A percentile compares a stretch with the other conserved stretches of the same genome.
These are phyloP conservation scores for Pseudomyrmex cubaensis DNA, from an alignment of 1,140 invertebrate species.

Conservation along the genomic window DNA sequence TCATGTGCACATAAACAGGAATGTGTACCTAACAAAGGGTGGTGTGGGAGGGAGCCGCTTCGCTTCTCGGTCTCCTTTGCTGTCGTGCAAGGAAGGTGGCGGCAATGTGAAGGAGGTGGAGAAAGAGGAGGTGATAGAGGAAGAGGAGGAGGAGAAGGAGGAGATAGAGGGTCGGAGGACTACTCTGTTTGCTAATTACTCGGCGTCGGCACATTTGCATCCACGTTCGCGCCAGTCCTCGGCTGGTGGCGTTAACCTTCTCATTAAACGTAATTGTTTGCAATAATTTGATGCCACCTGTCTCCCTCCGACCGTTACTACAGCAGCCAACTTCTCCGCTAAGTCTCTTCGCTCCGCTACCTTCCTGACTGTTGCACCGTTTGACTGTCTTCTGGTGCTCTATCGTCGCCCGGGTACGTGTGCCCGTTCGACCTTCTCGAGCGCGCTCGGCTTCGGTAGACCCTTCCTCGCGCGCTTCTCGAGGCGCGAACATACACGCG, in stretches of 20 bases:
- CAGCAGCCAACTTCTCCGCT: conserved; percentile 60
- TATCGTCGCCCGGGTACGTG: conserved; percentile 17
- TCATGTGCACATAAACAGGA: conserved; percentile 26
- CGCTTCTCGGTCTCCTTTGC: conserved; percentile 24
- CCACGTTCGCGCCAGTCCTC: conserved; percentile 71
- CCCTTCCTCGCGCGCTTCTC: not conserved
- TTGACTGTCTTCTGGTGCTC: conserved; percentile 57
- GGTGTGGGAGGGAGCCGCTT: not conserved
- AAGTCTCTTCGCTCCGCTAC: conserved; percentile 55
- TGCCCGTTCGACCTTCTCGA: not conserved
- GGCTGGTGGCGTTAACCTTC: conserved; percentile 78
- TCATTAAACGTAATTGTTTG: conserved; percentile 83
- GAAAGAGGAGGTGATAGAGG: not conserved
- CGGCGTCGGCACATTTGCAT: conserved; percentile 80
- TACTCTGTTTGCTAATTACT: conserved; percentile 81
- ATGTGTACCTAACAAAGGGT: conserved; percentile 4
- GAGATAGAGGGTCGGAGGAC: conserved; percentile 54
- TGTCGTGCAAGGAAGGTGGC: conserved; percentile 13
- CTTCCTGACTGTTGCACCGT: conserved; percentile 67
- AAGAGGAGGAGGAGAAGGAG: not conserved
- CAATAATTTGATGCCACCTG: conserved; percentile 81
- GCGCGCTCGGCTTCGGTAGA: conserved; percentile 1
- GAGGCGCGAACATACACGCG: conserved; percentile 49
- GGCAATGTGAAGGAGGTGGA: not conserved
- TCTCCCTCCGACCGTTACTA: conserved; percentile 68